Conservation (phyloP, 2,888 invertebrate genomes). For the Lasioglossum pauxillum region DNA sequence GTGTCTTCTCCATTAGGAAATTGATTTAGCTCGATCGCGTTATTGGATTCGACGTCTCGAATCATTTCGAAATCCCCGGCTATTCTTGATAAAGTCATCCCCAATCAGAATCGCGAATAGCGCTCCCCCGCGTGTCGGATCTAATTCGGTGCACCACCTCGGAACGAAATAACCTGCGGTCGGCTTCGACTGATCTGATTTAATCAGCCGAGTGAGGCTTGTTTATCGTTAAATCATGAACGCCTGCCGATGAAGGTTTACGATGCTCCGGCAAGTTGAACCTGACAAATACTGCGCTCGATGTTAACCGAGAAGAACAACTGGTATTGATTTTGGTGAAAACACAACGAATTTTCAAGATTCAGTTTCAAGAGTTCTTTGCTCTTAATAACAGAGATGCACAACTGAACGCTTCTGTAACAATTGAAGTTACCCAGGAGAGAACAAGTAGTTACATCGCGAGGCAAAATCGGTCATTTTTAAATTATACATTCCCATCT, state of each 20-base stretch:
- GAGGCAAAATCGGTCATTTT: too few species aligned
- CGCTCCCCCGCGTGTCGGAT: neutral
- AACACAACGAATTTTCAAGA: neutral
- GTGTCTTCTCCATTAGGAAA: conserved; percentile 37
- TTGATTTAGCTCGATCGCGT: conserved; percentile 29
- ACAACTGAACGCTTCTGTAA: too few species aligned
- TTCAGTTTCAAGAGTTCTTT: too few species aligned
- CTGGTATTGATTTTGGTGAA: neutral
- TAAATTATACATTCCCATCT: too few species aligned
- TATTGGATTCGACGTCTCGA: neutral
- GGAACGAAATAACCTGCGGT: neutral
- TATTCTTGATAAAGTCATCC: conserved; percentile 8
- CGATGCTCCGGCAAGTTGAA: neutral
- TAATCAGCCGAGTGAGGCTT: neutral
- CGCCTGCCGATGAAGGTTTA: neutral
- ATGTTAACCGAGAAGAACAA: neutral
- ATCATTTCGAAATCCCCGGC: neutral
- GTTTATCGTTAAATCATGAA: neutral
- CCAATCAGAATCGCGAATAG: neutral
- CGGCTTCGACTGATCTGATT: neutral
- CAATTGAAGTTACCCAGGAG: too few species aligned
- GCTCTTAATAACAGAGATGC: too few species aligned
- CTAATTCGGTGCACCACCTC: neutral
- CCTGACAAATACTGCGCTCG: neutral
- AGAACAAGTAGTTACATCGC: too few species aligned